Evolutionary conservation across 2,797 vertebrate genomes (phyloP).

Genomic region (Austrolebias charrua): DNA sequence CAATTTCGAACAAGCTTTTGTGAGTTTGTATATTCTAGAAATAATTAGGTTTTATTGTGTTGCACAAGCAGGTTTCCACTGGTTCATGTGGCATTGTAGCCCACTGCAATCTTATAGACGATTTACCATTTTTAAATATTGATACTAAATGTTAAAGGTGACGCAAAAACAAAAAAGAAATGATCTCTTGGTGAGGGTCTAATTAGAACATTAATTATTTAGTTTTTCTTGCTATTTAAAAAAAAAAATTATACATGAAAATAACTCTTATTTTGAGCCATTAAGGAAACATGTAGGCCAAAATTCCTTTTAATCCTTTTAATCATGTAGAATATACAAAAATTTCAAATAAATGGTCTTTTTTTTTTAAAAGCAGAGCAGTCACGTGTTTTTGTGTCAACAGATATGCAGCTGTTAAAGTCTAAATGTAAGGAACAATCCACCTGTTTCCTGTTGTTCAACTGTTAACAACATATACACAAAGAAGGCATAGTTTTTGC

Average conservation of each 20-base stretch:
- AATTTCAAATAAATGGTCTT: too few relatives aligned
- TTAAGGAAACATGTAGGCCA: neutral
- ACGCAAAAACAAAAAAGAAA: neutral
- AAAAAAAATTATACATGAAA: neutral
- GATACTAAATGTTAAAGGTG: neutral
- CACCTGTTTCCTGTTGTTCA: slow-evolving; percentile 67
- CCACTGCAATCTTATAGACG: neutral
- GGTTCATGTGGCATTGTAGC: neutral
- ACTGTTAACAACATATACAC: slow-evolving; percentile 2
- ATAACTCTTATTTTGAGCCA: neutral
- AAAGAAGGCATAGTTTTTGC: slow-evolving; percentile 18
- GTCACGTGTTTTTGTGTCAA: slow-evolving; percentile 3
- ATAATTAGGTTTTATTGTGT: neutral
- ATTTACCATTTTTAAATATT: neutral
- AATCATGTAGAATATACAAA: too few relatives aligned
- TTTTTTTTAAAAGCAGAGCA: slow-evolving; percentile 10
- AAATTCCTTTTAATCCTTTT: too few relatives aligned
- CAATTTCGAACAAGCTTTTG: neutral
- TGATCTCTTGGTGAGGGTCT: too few relatives aligned
- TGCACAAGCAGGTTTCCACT: neutral
- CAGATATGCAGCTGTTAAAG: slow-evolving; percentile 27
- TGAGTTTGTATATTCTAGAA: neutral
- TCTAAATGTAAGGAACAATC: neutral
- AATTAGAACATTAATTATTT: neutral
- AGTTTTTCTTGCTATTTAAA: neutral